Conservation (phyloP, 2,113 vertebrate genomes). For the Caretta caretta region DNA sequence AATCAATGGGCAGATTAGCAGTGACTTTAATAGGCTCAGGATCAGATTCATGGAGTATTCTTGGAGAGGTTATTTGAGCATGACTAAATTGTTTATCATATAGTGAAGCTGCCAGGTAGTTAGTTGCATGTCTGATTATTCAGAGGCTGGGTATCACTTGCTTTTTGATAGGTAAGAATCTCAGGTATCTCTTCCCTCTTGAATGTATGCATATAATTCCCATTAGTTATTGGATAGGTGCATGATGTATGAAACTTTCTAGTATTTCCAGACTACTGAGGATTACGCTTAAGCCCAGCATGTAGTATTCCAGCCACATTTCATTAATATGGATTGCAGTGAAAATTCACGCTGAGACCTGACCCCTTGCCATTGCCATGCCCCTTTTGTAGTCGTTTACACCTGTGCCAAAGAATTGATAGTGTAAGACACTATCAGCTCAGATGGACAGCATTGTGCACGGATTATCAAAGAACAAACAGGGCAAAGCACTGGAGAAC, state of each 20-base stretch:
- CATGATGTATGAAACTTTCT: not conserved
- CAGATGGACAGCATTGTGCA: not conserved
- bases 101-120: rapidly evolving
- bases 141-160: not conserved
- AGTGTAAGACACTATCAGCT: not conserved
- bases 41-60: not conserved
- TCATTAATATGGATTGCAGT: not conserved
- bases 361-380: not conserved
- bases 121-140: rapidly evolving
- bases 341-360: not conserved
- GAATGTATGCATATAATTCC: not conserved
- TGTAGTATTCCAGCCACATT: not conserved
- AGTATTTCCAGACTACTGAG: not conserved
- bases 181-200: not conserved
- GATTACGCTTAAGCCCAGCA: rapidly evolving
- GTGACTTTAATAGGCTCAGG: not conserved
- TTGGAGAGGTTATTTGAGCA: not conserved
- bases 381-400: not conserved
- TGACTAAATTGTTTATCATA: not conserved
- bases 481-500: not conserved
- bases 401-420: not conserved
- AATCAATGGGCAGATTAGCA: not conserved
- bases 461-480: not conserved
- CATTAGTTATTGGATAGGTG: rapidly evolving
- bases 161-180: not conserved